phyloP scores from a whole-genome alignment of 2,113 vertebrate genomes.

The Chascanopsetta lugubris region DNA sequence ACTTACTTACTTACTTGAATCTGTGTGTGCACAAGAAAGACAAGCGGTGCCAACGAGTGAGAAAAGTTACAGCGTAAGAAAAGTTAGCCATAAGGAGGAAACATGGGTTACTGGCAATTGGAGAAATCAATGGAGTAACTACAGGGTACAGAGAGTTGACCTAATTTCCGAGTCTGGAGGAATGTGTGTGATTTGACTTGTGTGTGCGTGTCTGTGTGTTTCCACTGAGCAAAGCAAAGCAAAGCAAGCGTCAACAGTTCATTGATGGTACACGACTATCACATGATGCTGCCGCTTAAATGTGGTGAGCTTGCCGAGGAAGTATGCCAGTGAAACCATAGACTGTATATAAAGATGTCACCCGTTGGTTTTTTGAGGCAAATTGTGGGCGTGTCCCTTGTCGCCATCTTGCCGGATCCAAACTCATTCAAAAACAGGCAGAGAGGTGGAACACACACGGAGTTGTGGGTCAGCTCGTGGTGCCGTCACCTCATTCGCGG shows the following conservation, averaged over 20 bases:
- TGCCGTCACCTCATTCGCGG: no score
- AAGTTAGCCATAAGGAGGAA: slow-evolving; percentile 1
- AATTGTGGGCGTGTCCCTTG: no score
- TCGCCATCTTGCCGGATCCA: no score
- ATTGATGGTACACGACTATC: neutral
- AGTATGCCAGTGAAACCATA: no score
- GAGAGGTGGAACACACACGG: no score
- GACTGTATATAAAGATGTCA: no score
- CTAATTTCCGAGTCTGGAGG: slow-evolving; percentile 40
- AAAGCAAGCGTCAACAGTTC: slow-evolving; percentile 39
- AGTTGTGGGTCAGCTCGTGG: no score
- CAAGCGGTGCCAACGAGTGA: neutral
- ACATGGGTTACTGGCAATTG: slow-evolving; percentile 2
- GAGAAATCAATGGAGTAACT: slow-evolving; percentile 14
- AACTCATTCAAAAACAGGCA: no score
- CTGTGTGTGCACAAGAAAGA: slow-evolving; percentile 3
- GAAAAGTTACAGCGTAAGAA: slow-evolving; percentile 12
- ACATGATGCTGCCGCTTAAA: neutral
- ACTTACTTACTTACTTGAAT: slow-evolving; percentile 22
- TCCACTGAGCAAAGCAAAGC: slow-evolving; percentile 33
- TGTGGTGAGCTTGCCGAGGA: no score
- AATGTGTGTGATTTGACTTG: neutral
- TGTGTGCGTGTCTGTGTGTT: slow-evolving; percentile 28
- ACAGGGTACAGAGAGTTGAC: slow-evolving; percentile 44
- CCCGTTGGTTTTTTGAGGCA: no score